Evolutionary conservation across 2,113 vertebrate species (phyloP), one percentile per base, ranked within the genome.

Genomic region (Scolopax mira): DNA sequence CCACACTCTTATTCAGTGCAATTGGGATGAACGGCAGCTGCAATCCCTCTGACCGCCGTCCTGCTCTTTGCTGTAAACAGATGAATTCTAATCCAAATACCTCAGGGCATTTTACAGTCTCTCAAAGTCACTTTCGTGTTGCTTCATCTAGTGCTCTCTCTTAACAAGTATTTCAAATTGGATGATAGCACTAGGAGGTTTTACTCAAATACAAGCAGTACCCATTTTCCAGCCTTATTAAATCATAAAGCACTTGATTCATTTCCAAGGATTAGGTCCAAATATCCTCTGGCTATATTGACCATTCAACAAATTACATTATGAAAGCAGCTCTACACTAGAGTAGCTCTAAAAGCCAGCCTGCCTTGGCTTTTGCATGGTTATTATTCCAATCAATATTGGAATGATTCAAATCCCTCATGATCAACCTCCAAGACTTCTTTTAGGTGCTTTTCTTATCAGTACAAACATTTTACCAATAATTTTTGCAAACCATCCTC

Each of bases 161-260:
- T 89, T 97, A 97, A 97, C 92, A 95, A 97, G 93, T 73, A 55
- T 94, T 83, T 90, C 79, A 95, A 94, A 96, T 94, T 91, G 87
- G 95, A 92, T 95, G 74, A 92, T 79, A 71, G 71, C 77, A 58
- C 89, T 73, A 64, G 78, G 69, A 89, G 94, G 90, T 88, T 95
- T 94, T 88, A 93, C 82, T 95, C 70, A 80, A 72, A 86, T 49
- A 91, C 55, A 87, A 86, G 69, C 33, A 83, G 74, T 79, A 72
- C 60, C 61, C 81, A 90, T 95, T 96, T 95, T 92, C 82, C 72
- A 92, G 33, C 39, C 70, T 94, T 95, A 96, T 95, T 96, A 93
- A 97, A 97, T 95, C 90, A 96, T 89, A 91, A 92, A 82, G 85
- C 67, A 94, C 82, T 97, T 93, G 92, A 94, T 90, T 93, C 73